Percentiles rank a stretch among this genome's conserved stretches.
Evolutionary conservation across 2,797 vertebrate species (phyloP).

Genomic region (Micropoecilia bifurca): DNA sequence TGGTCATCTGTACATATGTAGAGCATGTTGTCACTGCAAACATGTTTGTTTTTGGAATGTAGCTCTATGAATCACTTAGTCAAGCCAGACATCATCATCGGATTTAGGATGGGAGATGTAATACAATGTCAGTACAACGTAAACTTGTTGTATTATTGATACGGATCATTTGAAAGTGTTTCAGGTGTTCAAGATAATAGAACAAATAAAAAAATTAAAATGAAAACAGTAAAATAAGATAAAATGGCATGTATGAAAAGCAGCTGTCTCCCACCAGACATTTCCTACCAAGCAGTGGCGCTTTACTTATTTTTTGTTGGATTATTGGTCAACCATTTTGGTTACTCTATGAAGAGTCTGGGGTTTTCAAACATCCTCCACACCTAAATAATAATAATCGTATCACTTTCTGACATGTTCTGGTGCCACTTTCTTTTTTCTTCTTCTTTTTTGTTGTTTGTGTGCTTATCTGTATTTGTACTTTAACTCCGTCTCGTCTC

Average conservation of each 20-base stretch:
- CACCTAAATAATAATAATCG: background rate
- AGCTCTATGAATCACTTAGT: slow-evolving; percentile 33
- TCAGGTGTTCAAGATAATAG: background rate
- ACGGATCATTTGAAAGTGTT: background rate
- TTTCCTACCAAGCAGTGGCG: background rate
- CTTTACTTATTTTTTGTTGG: background rate
- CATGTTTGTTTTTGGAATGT: slow-evolving; percentile 13
- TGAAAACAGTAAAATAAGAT: background rate
- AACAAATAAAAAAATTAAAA: background rate
- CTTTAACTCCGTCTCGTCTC: background rate
- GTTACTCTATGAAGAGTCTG: background rate
- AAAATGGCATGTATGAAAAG: background rate
- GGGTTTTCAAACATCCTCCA: background rate
- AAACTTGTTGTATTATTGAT: slow-evolving; percentile 2
- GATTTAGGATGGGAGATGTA: slow-evolving; percentile 52
- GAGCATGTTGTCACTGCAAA: slow-evolving; percentile 28
- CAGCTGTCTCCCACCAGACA: background rate
- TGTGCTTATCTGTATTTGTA: background rate
- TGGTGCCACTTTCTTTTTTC: background rate
- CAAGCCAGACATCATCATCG: slow-evolving; percentile 57
- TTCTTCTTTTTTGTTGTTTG: background rate
- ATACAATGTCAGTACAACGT: background rate
- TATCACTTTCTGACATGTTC: background rate
- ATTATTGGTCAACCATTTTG: background rate
- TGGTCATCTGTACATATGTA: slow-evolving; percentile 33